Evolutionary conservation across 2,888 invertebrate genomes (phyloP), one percentile per base, ranked within the genome.

Genomic region (Synanthedon formicaeformis): DNA sequence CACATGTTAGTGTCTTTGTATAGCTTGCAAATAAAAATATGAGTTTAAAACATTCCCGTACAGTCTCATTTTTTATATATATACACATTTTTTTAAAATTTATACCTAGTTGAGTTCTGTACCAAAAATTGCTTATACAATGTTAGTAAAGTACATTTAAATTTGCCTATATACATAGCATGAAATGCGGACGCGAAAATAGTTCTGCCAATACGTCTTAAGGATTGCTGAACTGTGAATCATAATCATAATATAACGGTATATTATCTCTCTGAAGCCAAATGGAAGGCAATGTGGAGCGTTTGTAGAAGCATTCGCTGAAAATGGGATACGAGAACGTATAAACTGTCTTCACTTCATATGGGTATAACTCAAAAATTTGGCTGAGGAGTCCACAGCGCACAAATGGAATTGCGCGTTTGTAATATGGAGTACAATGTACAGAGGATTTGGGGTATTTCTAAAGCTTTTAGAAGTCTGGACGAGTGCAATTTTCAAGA

Each of bases 361-460:
- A 73, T 63, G 63, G 14, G n/a, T 58, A 78, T 84, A 78, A 81
- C 72, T 84, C 76, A 83, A 83, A 83, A 82, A 82, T 80, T 82
- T 82, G 83, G 83, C 82, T 73, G 65, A 68, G 63, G 59, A 73
- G 69, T 72, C 69, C 66, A 71, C 67, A 70, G 65, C 67, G 69
- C 66, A 71, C 70, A 75, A 76, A 75, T 77, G 72, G 75, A 73
- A 75, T 69, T 45, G 45, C 45, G 45, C n/a, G n/a, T 69, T 73
- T 70, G 60, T 80, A 75, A 76, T 78, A 78, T 73, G 73, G 73
- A 74, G 68, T 67, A 73, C 73, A 76, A 69, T 75, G 72, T 76
- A 72, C 60, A 73, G 70, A 64, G 67, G 75, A 74, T 78, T 81
- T 77, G 76, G 75, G 69, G 60, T 74, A 73, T 75, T 78, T 73